Evolutionary conservation across 2,113 vertebrate species (phyloP), one percentile per base, ranked within the genome.

Genomic region (Zeus faber): DNA sequence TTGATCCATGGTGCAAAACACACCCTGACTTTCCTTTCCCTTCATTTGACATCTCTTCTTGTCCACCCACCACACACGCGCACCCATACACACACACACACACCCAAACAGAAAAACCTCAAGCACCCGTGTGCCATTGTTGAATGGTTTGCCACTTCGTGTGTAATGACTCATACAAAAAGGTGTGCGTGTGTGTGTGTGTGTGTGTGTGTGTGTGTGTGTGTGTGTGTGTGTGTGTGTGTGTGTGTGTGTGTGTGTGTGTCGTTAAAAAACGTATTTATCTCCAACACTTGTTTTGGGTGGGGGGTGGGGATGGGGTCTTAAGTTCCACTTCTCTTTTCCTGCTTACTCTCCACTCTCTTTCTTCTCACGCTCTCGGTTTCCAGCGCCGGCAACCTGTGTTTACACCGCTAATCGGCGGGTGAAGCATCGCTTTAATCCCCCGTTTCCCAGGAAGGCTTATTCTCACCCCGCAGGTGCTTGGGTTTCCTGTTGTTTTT

Each of bases 151-250:
- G 53, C 55, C 33, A 65, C 45, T 62, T 66, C 21, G 27, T n/a
- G 10, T 9, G 3, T 6, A 5, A 6, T 81, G 69, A 81, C 60
- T 69, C 69, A 77, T 40, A 39, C 54, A 65, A n/a, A n/a, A n/a
- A n/a, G n/a, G n/a, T n/a, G n/a, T n/a, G n/a, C n/a, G n/a, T n/a
- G n/a, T n/a, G n/a, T 49, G 43, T 49, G 31, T n/a, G 46, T 43
- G 31, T 21, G n/a, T 55, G 45, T 43, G 44, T 48, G 18, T 17
- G 29, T 37, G 55, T 25, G 20, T 48, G 26, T 25, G 14, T 24
- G 14, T 37, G 24, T 39, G 29, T 26, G 21, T 24, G 21, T 43
- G 20, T 33, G 13, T 26, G 33, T 11, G 18, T 46, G 62, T 22
- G 31, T 25, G 50, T 8, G 14, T 1, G 37, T 20, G 21, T 25